Evolutionary conservation across 2,888 invertebrate genomes (phyloP).

Genomic region (Lottia scabra): DNA sequence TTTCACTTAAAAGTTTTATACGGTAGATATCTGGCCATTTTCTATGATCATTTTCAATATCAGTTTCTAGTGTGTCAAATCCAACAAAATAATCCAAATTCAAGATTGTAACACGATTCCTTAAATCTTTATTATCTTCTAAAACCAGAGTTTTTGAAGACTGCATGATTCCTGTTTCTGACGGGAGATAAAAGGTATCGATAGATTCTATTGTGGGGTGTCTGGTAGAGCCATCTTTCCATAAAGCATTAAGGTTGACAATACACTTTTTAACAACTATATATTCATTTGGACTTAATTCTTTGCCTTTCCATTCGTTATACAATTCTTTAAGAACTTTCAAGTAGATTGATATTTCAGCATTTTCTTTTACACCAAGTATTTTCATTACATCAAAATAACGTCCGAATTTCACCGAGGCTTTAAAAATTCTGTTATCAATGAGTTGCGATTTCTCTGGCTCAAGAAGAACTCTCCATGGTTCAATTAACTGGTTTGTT

Average conservation of each 20-base stretch:
- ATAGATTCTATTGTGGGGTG: background rate
- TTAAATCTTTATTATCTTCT: slow-evolving; percentile 19
- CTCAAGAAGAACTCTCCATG: background rate
- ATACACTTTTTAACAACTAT: slow-evolving; percentile 29
- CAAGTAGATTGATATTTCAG: background rate
- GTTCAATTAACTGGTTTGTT: background rate
- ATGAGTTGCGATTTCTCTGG: background rate
- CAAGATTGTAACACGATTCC: slow-evolving; percentile 1
- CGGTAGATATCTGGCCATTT: background rate
- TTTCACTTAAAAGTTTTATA: slow-evolving; percentile 27
- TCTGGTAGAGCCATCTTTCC: background rate
- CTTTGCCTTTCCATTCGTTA: background rate
- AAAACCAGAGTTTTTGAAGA: slow-evolving; percentile 20
- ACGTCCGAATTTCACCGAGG: background rate
- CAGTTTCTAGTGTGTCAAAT: slow-evolving; percentile 16
- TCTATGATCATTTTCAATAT: background rate
- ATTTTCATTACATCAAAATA: background rate
- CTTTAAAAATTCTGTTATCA: background rate
- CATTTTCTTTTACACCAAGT: background rate
- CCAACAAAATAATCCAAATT: slow-evolving; percentile 23
- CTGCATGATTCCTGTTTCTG: slow-evolving; percentile 3
- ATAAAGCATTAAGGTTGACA: slow-evolving; percentile 10
- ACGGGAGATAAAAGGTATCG: slow-evolving; percentile 19
- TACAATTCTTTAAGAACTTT: background rate
- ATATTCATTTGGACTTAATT: slow-evolving; percentile 37